Evolutionary conservation across 2,113 vertebrate genomes (phyloP), one percentile per base, ranked within the genome.

Genomic region (Hippocampus barbouri): DNA sequence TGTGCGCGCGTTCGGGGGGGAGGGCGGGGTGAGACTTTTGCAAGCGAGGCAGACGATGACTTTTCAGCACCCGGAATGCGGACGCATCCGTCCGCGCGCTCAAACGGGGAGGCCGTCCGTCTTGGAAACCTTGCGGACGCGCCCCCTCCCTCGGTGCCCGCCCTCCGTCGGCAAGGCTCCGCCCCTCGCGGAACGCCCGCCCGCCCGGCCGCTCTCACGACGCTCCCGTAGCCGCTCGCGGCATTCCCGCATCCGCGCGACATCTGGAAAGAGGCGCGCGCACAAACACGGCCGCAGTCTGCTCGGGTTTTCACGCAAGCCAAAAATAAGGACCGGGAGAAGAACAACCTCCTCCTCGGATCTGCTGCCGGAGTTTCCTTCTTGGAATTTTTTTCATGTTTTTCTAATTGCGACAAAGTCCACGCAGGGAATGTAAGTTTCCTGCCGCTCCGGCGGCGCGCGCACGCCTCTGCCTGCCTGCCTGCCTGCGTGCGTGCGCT

Each of bases 371-470:
- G 25, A 61, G 27, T 34, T 61, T 38, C 30, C 30, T 34, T 3
- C 59, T 61, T 15, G 57, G 57, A 60, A 60, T 27, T 27, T 34
- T 61, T 8, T 30, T 60, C 1, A 3, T 60, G 2, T 34, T 30
- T 56, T 30, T 23, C 18, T 9, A 3, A 18, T 56, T 23, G 53
- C 4, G n/a, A 10, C 53, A n/a, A 20, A 20, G 47, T 49, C 11
- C 23, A 23, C 12, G 4, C 23, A 59, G 12, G 16, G 56, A 59
- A 59, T 25, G 63, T 25, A 27, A 47, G 64, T 66, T 49, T 47
- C n/a, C 15, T 12, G 1, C 41, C 11, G 6, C 15, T 1, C 15
- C 14, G 8, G 1, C 15, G 14, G 1, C 1, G n/a, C 23, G n/a
- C 62, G 4, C 8, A 25, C 25, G 25, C 25, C 25, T 34, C 27